phyloP scores from a whole-genome alignment of 2,888 invertebrate species.

The Raillietiella orientalis region DNA sequence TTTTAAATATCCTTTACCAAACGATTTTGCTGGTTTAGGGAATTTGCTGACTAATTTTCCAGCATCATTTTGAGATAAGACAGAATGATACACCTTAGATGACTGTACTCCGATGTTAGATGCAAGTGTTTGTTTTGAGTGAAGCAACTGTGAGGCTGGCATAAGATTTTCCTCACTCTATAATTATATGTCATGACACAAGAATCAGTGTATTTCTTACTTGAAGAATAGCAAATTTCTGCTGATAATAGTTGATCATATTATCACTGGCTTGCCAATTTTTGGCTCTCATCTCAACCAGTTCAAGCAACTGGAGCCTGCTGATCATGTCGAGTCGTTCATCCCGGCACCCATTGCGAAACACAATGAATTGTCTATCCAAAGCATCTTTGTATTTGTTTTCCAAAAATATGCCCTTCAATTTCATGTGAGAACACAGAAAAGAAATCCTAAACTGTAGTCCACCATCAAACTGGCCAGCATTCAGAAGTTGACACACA shows the following conservation, averaged over 20 bases:
- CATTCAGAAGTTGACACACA: constrained; percentile 38
- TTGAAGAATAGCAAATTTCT: constrained; percentile 15
- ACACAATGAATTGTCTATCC: constrained; percentile 44
- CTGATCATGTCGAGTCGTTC: constrained; percentile 52
- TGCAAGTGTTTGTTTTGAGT: constrained; percentile 1
- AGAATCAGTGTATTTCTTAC: constrained; percentile 9
- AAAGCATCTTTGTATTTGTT: constrained; percentile 44
- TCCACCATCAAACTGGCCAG: constrained; percentile 32
- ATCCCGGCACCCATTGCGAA: constrained; percentile 62
- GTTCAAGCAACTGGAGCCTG: constrained; percentile 55
- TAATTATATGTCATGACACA: not conserved
- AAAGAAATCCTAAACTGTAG: constrained; percentile 36
- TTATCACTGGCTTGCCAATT: constrained; percentile 60
- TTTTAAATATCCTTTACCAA: constrained; percentile 72
- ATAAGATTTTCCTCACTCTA: no score
- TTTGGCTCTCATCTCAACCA: constrained; percentile 69
- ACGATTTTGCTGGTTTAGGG: constrained; percentile 53
- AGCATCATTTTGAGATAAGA: no score
- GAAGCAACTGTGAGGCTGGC: constrained; percentile 3
- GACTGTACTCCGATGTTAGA: constrained; percentile 11
- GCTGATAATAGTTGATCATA: constrained; percentile 42
- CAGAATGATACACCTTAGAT: not conserved
- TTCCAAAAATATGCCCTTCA: constrained; percentile 38
- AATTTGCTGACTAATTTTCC: no score
- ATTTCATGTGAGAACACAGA: constrained; percentile 45